phyloP scores from a whole-genome alignment of 2,797 vertebrate genomes.

The Acanthurus leucopareius region DNA sequence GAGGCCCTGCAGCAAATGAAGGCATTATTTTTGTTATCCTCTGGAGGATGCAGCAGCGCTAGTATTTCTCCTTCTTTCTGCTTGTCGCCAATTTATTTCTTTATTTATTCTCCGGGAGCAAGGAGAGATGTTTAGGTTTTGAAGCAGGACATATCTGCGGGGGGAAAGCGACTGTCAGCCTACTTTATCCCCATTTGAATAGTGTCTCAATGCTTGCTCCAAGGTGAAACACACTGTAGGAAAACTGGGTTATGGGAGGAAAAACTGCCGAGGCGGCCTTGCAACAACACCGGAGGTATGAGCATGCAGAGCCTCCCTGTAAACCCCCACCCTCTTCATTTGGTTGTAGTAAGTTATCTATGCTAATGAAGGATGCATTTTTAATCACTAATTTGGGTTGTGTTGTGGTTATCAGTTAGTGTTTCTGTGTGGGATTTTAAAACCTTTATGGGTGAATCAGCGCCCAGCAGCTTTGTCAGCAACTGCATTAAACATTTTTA shows the following conservation, averaged over 20 bases:
- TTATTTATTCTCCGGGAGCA: slow-evolving; percentile 79
- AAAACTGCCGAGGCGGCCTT: slow-evolving; percentile 41
- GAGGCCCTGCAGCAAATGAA: slow-evolving; percentile 85
- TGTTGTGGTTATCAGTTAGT: slow-evolving; percentile 35
- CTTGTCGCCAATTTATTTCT: slow-evolving; percentile 80
- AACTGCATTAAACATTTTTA: slow-evolving; percentile 18
- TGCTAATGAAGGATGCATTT: slow-evolving; percentile 64
- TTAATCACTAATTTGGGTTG: slow-evolving; percentile 44
- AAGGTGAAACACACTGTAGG: slow-evolving; percentile 73
- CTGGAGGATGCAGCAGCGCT: slow-evolving; percentile 76
- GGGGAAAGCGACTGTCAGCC: slow-evolving; percentile 77
- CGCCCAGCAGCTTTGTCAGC: slow-evolving; percentile 19
- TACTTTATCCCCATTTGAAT: slow-evolving; percentile 83
- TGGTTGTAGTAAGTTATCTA: slow-evolving; percentile 44
- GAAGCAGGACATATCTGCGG: slow-evolving; percentile 81
- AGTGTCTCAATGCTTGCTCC: slow-evolving; percentile 72
- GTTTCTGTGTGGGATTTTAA: slow-evolving; percentile 30
- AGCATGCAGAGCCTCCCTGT: slow-evolving; percentile 7
- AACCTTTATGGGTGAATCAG: slow-evolving; percentile 28
- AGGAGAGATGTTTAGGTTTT: slow-evolving; percentile 81
- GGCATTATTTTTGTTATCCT: slow-evolving; percentile 88
- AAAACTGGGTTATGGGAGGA: slow-evolving; percentile 75
- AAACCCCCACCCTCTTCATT: slow-evolving; percentile 10
- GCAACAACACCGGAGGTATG: slow-evolving; percentile 48
- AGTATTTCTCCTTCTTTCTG: slow-evolving; percentile 82